Conservation (phyloP, 2,888 invertebrate species). For the Linnaemya vulpina region DNA sequence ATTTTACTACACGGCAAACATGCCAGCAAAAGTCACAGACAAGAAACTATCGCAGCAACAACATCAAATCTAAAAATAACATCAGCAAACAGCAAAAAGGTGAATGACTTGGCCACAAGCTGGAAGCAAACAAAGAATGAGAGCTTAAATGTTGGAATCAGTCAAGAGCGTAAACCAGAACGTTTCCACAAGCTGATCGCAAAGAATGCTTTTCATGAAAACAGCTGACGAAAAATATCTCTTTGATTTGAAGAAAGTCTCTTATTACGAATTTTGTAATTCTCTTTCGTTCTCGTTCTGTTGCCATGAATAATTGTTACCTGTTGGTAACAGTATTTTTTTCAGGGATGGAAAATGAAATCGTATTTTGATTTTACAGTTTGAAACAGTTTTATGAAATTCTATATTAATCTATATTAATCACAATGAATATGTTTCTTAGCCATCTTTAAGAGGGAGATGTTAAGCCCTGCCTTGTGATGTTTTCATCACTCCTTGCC, state of each 20-base stretch:
- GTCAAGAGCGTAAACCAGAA: slow-evolving; percentile 13
- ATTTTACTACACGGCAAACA: neutral
- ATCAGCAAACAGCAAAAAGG: slow-evolving; percentile 30
- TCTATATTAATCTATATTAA: too few relatives aligned
- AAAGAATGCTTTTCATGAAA: neutral
- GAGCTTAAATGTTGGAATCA: neutral
- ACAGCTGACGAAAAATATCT: slow-evolving; percentile 29
- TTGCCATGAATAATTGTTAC: neutral
- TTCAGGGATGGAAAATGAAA: neutral
- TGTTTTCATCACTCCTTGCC: too few relatives aligned
- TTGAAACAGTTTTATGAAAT: neutral
- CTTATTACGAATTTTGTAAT: neutral
- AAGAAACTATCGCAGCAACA: neutral
- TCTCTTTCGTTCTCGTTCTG: neutral
- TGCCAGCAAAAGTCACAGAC: slow-evolving; percentile 4
- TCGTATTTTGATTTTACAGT: neutral
- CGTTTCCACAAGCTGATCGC: neutral
- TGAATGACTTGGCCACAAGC: slow-evolving; percentile 50
- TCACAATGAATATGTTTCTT: too few relatives aligned
- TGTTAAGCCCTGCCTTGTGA: too few relatives aligned
- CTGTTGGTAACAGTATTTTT: neutral
- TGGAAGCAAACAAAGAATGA: slow-evolving; percentile 10
- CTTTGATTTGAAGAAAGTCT: neutral
- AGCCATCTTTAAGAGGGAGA: too few relatives aligned
- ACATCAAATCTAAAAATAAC: neutral